These are phyloP conservation scores for Melanargia galathea DNA, from an alignment of 2,888 invertebrate genomes.

Conservation along the genomic window DNA sequence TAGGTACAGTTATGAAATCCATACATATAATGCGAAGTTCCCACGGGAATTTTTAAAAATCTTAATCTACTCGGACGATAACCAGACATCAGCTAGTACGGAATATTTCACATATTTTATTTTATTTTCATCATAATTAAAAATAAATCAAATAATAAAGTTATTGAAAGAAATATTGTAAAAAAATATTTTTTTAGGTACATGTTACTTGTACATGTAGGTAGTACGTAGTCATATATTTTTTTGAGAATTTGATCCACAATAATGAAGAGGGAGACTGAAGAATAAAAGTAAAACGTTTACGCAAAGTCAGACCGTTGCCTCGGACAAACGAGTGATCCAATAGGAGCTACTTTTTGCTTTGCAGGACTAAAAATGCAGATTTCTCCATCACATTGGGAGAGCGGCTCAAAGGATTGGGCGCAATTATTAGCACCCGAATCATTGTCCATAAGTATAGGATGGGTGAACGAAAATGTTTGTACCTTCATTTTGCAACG, in stretches of 20 bases:
- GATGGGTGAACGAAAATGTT: conserved; percentile 28
- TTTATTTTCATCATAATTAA: too few relatives aligned
- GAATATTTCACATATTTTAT: too few relatives aligned
- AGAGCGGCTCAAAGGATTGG: conserved; percentile 42
- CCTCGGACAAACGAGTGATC: conserved; percentile 48
- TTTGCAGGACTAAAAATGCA: conserved; percentile 45
- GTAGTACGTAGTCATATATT: conserved; percentile 24
- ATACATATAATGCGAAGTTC: too few relatives aligned
- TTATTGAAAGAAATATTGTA: too few relatives aligned
- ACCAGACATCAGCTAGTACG: too few relatives aligned
- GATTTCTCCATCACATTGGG: conserved; percentile 42
- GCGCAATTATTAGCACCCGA: conserved; percentile 38
- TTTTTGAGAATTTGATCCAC: conserved; percentile 32
- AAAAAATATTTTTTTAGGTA: too few relatives aligned
- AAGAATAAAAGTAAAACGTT: conserved; percentile 46
- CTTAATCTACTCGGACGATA: too few relatives aligned
- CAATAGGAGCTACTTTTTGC: conserved; percentile 47
- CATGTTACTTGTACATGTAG: too few relatives aligned
- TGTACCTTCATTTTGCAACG: conserved; percentile 22
- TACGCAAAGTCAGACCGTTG: conserved; percentile 45
- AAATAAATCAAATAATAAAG: too few relatives aligned
- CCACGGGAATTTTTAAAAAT: too few relatives aligned
- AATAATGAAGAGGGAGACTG: conserved; percentile 38
- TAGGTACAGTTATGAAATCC: too few relatives aligned
- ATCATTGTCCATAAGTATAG: conserved; percentile 31